These are phyloP conservation scores for Kryphioiulus occultus DNA, from an alignment of 2,888 invertebrate genomes.

Conservation along the genomic window DNA sequence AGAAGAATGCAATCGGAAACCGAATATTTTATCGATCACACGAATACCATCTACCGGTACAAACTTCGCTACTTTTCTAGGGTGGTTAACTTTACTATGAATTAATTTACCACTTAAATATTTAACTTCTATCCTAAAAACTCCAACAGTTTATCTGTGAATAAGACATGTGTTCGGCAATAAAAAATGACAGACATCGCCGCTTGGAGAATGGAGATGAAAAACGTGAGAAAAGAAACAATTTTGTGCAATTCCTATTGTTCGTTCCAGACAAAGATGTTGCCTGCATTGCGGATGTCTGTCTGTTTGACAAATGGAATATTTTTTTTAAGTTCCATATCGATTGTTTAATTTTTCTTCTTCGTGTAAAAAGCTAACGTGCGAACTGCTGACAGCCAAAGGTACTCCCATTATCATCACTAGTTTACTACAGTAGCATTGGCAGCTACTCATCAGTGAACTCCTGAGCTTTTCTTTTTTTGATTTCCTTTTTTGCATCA, in stretches of 20 bases:
- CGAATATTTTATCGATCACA: neutral
- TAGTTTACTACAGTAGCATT: neutral
- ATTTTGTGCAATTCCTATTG: neutral
- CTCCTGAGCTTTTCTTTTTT: neutral
- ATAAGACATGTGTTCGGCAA: neutral
- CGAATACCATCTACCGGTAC: neutral
- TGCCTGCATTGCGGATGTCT: neutral
- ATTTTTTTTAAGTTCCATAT: neutral
- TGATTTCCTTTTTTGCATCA: conserved; percentile 10
- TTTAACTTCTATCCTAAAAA: neutral
- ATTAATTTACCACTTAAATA: neutral
- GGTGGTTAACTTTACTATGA: neutral
- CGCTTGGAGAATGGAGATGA: neutral
- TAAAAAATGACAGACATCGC: neutral
- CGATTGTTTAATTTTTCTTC: conserved; percentile 10
- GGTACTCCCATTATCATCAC: neutral
- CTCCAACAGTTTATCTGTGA: neutral
- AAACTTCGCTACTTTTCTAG: neutral
- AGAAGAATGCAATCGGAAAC: neutral
- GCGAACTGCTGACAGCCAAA: neutral
- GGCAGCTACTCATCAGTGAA: neutral
- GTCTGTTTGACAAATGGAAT: neutral
- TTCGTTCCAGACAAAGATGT: neutral
- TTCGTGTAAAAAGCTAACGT: neutral
- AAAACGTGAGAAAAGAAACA: conserved; percentile 26